Base-by-base conservation (phyloP, 2,888 invertebrate genomes). In the Pyralis farinalis region DNA sequence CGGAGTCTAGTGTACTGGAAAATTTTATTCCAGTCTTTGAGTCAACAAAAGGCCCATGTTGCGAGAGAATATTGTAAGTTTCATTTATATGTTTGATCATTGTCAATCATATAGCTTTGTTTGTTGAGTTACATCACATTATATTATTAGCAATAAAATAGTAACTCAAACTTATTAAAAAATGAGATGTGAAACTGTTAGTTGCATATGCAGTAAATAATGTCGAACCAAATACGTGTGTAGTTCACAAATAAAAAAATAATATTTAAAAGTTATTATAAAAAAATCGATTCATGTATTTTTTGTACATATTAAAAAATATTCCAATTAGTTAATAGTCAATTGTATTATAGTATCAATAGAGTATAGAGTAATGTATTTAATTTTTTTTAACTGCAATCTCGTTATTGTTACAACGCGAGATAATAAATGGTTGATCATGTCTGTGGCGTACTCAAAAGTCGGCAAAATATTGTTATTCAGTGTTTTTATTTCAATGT, bases 261-360 rank as follows among this genome's bases (percentile, higher is more conserved):
- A 37, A 30, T 30, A 12, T 29, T 37, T 30, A 30, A 37, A 12
- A 22, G 12, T 20, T 21, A 38, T 27, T 27, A 27, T 33, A 39
- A 33, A 57, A 57, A 56, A 61, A 55, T 55, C 57, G 55, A 40
- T 55, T 51, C 51, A 51, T 46, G 38, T 39, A 45, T 65, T 73
- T 74, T 74, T 71, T 86, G 82, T 86, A 85, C 80, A 84, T 85
- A 85, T 72, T 60, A 55, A 46, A 55, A 64, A 77, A 76, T 80
- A 85, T 86, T 85, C 86, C 85, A 85, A 63, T 71, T 86, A 85
- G 84, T 58, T 58, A 47, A 62, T 84, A 86, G 81, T 72, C 66
- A 74, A 75, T 73, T 87, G 86, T 87, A 85, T 81, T 67, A 77
- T 84, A 84, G 77, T 70, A 66, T 58, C 85, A 85, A 80, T 45